Percentiles rank a stretch among this genome's conserved stretches.
phyloP scores from a whole-genome alignment of 2,797 vertebrate genomes.

The Pseudochirops cupreus region DNA sequence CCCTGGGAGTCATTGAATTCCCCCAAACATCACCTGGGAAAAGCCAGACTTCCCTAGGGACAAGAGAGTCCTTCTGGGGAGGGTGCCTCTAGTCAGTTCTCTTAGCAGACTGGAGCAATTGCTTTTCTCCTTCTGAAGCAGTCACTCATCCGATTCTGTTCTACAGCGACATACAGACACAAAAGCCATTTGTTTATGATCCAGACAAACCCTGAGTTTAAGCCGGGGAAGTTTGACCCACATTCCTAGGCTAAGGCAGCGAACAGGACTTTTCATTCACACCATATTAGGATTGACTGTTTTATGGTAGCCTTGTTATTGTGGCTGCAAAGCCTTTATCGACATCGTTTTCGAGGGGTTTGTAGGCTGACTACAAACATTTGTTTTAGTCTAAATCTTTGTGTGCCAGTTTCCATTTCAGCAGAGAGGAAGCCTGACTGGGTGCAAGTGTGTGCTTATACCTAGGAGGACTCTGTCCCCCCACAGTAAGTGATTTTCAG shows the following conservation, averaged over 20 bases:
- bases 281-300: slow-evolving; percentile 54
- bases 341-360: slow-evolving; percentile 72
- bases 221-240: slow-evolving; percentile 62
- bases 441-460: not conserved
- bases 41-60: not conserved
- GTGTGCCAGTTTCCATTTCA: not conserved
- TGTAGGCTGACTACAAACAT: slow-evolving; percentile 71
- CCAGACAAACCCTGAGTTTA: slow-evolving; percentile 61
- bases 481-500: slow-evolving; percentile 20
- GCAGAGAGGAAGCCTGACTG: not conserved
- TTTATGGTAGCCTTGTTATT: slow-evolving; percentile 70
- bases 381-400: slow-evolving; percentile 70
- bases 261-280: slow-evolving; percentile 74
- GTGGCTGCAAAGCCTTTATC: slow-evolving; percentile 66
- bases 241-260: slow-evolving; percentile 64
- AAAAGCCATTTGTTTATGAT: slow-evolving; percentile 74
- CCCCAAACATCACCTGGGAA: not conserved
- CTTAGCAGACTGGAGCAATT: slow-evolving; percentile 56
- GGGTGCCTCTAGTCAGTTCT: slow-evolving; percentile 6
- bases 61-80: slow-evolving; percentile 29
- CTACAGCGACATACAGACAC: slow-evolving; percentile 61
- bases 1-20: not conserved
- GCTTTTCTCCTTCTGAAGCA: slow-evolving; percentile 50
- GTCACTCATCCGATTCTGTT: slow-evolving; percentile 36
- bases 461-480: not conserved